Conservation (phyloP, 1,140 invertebrate genomes). For the Temnothorax longispinosus region DNA sequence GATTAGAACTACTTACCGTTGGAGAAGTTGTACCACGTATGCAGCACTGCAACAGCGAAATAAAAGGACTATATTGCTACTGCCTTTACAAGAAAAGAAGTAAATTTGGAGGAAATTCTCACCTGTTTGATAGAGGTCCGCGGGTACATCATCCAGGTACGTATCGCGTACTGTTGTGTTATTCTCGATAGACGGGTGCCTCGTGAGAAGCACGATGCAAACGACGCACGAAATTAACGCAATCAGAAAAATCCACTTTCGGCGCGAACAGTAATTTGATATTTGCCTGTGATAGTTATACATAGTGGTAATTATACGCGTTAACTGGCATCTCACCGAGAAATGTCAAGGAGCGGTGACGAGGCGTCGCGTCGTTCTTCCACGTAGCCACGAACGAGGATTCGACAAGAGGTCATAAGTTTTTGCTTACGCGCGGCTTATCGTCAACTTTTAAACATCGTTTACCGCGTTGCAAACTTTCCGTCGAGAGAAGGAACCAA, state of each 20-base stretch:
- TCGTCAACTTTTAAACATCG: neutral
- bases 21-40: slow-evolving; percentile 64
- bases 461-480: neutral
- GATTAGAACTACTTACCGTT: slow-evolving; percentile 52
- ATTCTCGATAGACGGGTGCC: neutral
- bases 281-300: no score
- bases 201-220: neutral
- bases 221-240: neutral
- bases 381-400: neutral
- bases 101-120: neutral
- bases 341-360: neutral
- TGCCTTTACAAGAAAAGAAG: neutral
- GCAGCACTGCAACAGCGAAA: slow-evolving; percentile 54
- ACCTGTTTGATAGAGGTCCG: slow-evolving; percentile 26
- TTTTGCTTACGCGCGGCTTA: neutral
- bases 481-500: neutral
- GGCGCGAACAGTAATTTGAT: neutral
- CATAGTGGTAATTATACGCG: neutral
- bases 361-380: neutral
- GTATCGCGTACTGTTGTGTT: neutral
- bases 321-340: neutral
- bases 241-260: slow-evolving; percentile 9
- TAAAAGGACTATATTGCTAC: neutral
- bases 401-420: neutral
- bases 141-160: slow-evolving; percentile 20